Percentiles rank a stretch among this genome's conserved stretches.
Evolutionary conservation across 2,113 vertebrate species (phyloP).

Genomic region (Parus major): DNA sequence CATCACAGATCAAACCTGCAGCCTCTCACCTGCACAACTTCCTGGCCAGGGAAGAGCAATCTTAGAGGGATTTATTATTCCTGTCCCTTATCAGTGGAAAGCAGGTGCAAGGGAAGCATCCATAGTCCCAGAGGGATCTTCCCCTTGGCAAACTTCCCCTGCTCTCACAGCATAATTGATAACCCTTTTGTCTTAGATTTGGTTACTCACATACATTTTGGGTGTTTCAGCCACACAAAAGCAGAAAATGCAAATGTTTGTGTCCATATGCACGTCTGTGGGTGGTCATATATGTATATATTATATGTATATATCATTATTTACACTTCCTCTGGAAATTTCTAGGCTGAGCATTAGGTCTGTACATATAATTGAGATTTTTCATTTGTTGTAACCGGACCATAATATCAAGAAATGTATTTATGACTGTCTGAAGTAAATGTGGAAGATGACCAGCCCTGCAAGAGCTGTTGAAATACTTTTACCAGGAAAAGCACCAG

Average conservation of each 20-base stretch:
- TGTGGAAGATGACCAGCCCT: background rate
- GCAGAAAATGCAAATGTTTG: background rate
- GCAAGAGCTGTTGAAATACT: background rate
- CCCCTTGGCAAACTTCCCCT: background rate
- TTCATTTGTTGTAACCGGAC: background rate
- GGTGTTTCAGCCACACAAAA: background rate
- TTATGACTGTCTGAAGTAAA: background rate
- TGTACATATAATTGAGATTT: background rate
- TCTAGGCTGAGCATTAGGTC: background rate
- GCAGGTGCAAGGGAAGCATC: background rate
- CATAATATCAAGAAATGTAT: background rate
- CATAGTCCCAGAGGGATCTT: background rate
- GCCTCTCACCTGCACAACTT: background rate
- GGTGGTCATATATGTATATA: too few relatives aligned
- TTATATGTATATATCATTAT: too few relatives aligned
- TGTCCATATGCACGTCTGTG: background rate
- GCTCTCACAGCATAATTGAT: background rate
- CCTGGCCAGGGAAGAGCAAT: background rate
- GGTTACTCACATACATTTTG: background rate
- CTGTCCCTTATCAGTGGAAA: background rate
- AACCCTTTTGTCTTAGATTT: background rate
- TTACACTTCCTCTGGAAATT: background rate
- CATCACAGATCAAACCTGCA: background rate
- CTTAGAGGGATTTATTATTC: conserved; percentile 17
- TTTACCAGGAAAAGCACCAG: background rate